Base-by-base conservation (phyloP, 2,888 invertebrate genomes). In the Lordiphosa fenestrarum region DNA sequence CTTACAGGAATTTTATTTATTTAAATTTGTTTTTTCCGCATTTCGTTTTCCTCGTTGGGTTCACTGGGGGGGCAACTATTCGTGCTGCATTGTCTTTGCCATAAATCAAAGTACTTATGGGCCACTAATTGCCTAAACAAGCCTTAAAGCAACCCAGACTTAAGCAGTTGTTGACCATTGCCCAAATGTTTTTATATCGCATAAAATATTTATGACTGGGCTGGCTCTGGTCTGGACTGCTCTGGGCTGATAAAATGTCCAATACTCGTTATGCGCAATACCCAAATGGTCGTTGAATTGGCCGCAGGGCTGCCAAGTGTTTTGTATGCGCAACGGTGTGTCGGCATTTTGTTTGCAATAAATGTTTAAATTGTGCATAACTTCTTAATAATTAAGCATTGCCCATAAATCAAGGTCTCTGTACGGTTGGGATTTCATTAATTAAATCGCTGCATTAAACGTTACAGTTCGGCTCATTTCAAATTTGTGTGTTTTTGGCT, bases 281-380 rank as follows among this genome's bases (percentile, higher is more conserved):
- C 46, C 54, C 51, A 35, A 63, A 40, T 57, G 68, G 48, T 53
- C 40, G 21, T 15, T 49, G 39, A 30, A 23, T 15, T 40, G 47
- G 25, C 33, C 33, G 36, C 15, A 23, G 33, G 15, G 25, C 15
- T 35, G 9, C 53, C 6, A 4, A 4, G 19, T 58, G 41, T 64
- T 81, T 76, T 44, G 58, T 71, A 80, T 83, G 76, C 77, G 77
- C 13, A 60, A 73, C 77, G 46, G 67, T 69, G 65, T 69, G 77
- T 63, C 59, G 67, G 50, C 70, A 60, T 65, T 81, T 73, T 73
- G 69, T 65, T 74, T 53, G 66, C 66, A 69, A 72, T 77, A 74
- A 84, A 80, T 84, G 82, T 84, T 80, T 78, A 82, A 80, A 84
- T 61, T 84, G 69, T 40, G 63, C 82, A 80, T 77, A 74, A 77